Conservation (phyloP, 2,797 vertebrate species). For the Anabas testudineus region DNA sequence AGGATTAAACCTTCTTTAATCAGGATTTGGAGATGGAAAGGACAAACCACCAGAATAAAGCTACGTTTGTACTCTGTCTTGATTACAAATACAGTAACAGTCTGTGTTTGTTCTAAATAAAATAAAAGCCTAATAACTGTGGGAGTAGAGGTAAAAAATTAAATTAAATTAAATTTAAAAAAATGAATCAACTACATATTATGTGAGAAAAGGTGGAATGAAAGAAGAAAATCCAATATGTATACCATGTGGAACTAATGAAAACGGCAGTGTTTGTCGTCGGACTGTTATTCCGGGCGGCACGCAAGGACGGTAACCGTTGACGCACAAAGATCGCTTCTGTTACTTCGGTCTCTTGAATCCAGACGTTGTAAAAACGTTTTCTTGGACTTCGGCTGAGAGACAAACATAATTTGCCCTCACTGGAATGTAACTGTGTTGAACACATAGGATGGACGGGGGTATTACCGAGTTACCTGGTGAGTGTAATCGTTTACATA, state of each 20-base stretch:
- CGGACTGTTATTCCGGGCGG: constrained; percentile 66
- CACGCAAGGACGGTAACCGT: constrained; percentile 30
- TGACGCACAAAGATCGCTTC: constrained; percentile 66
- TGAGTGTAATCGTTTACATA: constrained; percentile 34
- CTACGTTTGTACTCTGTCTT: not conserved
- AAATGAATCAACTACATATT: no score
- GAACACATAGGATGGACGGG: constrained; percentile 66
- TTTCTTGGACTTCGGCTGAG: not conserved
- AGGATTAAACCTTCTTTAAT: no score
- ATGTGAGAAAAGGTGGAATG: not conserved
- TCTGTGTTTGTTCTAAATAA: not conserved
- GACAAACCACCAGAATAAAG: not conserved
- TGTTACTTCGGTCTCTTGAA: constrained; percentile 7
- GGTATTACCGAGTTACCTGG: constrained; percentile 49
- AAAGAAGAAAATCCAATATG: not conserved
- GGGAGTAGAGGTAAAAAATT: no score
- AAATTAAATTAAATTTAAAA: no score
- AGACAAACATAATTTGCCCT: fast-evolving
- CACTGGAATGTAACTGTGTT: constrained; percentile 47
- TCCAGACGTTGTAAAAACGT: not conserved
- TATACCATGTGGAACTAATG: constrained; percentile 56
- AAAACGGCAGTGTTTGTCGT: not conserved
- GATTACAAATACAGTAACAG: not conserved
- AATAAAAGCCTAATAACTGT: not conserved
- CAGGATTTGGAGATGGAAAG: not conserved